These are phyloP conservation scores for Keiferia lycopersicella DNA, from an alignment of 2,888 invertebrate species.

Conservation along the genomic window DNA sequence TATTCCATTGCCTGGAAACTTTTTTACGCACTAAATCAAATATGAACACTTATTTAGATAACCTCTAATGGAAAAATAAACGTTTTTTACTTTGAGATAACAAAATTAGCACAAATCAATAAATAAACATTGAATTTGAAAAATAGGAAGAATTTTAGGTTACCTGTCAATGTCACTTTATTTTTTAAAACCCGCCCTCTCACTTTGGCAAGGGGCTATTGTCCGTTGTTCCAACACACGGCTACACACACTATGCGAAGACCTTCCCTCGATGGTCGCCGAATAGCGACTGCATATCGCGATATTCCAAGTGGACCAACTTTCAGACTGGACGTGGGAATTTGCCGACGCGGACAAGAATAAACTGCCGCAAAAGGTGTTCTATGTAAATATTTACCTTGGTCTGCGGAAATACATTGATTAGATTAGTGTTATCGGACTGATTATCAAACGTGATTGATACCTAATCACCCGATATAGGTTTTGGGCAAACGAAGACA, in stretches of 20 bases:
- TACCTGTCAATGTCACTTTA: slow-evolving; percentile 62
- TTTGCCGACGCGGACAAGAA: not conserved
- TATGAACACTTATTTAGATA: slow-evolving; percentile 40
- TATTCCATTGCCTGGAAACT: slow-evolving; percentile 39
- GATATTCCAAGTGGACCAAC: too few species aligned
- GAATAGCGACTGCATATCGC: too few species aligned
- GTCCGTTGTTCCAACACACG: not conserved
- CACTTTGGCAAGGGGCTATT: not conserved
- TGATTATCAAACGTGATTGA: too few species aligned
- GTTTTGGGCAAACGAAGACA: too few species aligned
- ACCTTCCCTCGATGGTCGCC: too few species aligned
- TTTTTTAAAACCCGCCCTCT: too few species aligned
- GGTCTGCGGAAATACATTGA: too few species aligned
- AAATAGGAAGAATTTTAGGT: slow-evolving; percentile 41
- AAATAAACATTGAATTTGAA: slow-evolving; percentile 38
- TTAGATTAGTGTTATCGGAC: too few species aligned
- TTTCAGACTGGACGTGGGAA: too few species aligned
- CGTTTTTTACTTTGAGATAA: slow-evolving; percentile 30
- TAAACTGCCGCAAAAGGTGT: not conserved
- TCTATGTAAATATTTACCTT: too few species aligned
- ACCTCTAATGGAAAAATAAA: slow-evolving; percentile 33
- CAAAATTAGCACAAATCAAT: slow-evolving; percentile 41
- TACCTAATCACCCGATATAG: too few species aligned
- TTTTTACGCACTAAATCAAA: slow-evolving; percentile 48
- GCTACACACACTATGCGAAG: too few species aligned